Evolutionary conservation across 2,888 invertebrate species (phyloP).

Genomic region (Himalopsyche anomala): DNA sequence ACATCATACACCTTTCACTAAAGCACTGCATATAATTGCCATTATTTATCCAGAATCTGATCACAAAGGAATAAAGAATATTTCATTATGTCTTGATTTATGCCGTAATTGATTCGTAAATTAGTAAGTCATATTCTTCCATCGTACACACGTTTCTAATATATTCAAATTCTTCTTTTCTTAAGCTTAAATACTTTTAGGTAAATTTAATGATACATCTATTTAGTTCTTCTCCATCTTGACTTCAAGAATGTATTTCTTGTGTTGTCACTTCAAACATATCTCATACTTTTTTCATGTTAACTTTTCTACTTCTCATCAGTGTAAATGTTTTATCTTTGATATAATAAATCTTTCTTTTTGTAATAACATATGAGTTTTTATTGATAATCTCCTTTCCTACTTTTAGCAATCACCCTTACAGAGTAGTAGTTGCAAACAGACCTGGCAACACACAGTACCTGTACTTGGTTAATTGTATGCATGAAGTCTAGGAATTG

Average conservation of each 20-base stretch:
- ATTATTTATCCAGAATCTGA: too few species aligned
- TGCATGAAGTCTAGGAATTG: too few species aligned
- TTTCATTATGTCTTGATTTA: too few species aligned
- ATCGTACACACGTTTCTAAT: too few species aligned
- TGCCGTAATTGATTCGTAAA: too few species aligned
- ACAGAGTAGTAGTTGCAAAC: too few species aligned
- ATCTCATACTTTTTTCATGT: conserved; percentile 47
- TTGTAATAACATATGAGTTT: conserved; percentile 39
- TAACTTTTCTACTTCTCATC: conserved; percentile 45
- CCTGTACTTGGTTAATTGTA: too few species aligned
- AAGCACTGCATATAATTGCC: too few species aligned
- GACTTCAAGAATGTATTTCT: not conserved
- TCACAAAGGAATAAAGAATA: too few species aligned
- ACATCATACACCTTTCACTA: too few species aligned
- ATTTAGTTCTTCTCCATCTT: conserved; percentile 15
- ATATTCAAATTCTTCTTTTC: not conserved
- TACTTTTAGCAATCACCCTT: not conserved
- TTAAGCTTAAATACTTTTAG: conserved; percentile 28
- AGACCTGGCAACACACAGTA: too few species aligned
- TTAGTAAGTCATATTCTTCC: too few species aligned
- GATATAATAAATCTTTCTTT: conserved; percentile 49
- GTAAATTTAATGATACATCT: not conserved
- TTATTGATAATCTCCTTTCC: not conserved
- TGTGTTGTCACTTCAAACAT: conserved; percentile 22
- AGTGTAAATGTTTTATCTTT: conserved; percentile 46